Conservation (phyloP, 2,888 invertebrate species). For the Scaptomyza reducta region DNA sequence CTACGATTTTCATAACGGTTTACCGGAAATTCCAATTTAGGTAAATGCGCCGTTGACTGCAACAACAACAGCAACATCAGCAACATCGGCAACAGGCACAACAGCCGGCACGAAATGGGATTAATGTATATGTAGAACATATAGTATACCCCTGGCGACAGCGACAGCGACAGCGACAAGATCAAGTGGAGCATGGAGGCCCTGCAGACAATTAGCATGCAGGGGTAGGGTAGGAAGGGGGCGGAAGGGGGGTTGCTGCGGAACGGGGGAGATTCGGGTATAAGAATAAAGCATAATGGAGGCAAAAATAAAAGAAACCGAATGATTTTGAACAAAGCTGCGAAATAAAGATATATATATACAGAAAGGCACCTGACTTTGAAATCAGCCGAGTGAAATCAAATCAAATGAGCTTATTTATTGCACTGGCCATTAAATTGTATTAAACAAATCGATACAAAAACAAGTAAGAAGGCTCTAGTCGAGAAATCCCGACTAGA, state of each 20-base stretch:
- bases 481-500: too few species aligned
- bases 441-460: too few species aligned
- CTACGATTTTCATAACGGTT: constrained; percentile 78
- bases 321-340: too few species aligned
- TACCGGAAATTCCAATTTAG: constrained; percentile 84
- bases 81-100: constrained; percentile 30
- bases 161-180: constrained; percentile 67
- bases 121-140: constrained; percentile 41
- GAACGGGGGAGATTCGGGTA: background rate
- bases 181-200: constrained; percentile 76
- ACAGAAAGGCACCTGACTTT: constrained; percentile 32
- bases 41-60: constrained; percentile 82
- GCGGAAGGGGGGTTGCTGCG: background rate
- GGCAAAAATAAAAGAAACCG: constrained; percentile 18
- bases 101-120: constrained; percentile 58
- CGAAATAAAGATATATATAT: too few species aligned
- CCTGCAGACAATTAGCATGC: constrained; percentile 63
- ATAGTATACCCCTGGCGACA: constrained; percentile 65
- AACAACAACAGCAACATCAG: constrained; percentile 31
- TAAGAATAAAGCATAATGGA: constrained; percentile 27
- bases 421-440: too few species aligned
- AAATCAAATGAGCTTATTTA: background rate
- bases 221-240: constrained; percentile 20
- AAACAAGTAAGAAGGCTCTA: too few species aligned
- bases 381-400: background rate